Percentiles rank a stretch among this genome's conserved stretches.
Evolutionary conservation across 2,888 invertebrate species (phyloP).

Genomic region (Plebejus argus): DNA sequence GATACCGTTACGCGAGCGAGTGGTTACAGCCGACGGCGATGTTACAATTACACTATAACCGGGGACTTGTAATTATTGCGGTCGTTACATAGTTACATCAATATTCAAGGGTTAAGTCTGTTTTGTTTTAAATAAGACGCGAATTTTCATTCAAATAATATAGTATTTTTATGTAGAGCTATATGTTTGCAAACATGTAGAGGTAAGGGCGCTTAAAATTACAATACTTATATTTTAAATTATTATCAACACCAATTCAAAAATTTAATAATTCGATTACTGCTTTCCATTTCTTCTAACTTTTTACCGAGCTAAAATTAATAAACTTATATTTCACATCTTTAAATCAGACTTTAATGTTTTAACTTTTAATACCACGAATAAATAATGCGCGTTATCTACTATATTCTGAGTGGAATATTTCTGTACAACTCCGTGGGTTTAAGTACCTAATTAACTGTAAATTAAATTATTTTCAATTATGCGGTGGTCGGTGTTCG

Average conservation of each 20-base stretch:
- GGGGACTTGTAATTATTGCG: neutral
- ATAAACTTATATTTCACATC: neutral
- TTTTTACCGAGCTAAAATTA: neutral
- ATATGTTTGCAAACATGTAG: neutral
- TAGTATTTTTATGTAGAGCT: neutral
- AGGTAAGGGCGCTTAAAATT: neutral
- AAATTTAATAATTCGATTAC: neutral
- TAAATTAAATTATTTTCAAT: conserved; percentile 37
- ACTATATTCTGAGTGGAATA: neutral
- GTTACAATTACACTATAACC: conserved; percentile 2
- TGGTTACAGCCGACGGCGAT: conserved; percentile 1
- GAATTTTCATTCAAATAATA: neutral
- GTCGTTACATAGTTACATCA: neutral
- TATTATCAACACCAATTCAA: neutral
- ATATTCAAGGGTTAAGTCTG: neutral
- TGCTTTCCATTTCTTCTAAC: neutral
- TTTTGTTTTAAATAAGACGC: neutral
- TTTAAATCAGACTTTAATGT: neutral
- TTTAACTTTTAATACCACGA: conserved; percentile 1
- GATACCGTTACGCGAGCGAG: neutral
- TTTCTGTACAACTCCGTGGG: neutral
- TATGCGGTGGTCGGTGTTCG: conserved; percentile 49
- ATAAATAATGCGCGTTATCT: conserved; percentile 3
- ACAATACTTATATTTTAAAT: neutral
- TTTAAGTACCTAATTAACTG: conserved; percentile 19